phyloP scores from a whole-genome alignment of 35 echinoderm and acorn worm genomes.

The Ptychodera flava region DNA sequence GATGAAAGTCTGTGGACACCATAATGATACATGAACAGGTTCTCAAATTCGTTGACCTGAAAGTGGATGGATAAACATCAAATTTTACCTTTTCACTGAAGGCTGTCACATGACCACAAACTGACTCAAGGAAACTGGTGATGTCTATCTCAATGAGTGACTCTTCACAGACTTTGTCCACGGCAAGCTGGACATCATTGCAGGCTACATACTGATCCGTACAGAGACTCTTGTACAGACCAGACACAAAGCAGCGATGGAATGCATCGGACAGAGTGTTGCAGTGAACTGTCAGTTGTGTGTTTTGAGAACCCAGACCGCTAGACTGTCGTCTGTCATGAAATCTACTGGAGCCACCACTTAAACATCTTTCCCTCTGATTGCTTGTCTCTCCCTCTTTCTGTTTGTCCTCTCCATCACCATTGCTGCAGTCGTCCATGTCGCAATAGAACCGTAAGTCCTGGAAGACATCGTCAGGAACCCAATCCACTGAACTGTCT shows the following conservation, averaged over 20 bases:
- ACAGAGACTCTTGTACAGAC: constrained; percentile 78
- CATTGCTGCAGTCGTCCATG: not conserved
- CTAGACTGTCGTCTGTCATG: not conserved
- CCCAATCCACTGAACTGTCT: not conserved
- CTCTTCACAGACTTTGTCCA: constrained; percentile 79
- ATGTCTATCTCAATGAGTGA: constrained; percentile 86
- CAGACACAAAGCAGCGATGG: constrained; percentile 73
- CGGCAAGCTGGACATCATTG: constrained; percentile 59
- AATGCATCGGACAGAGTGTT: constrained; percentile 16
- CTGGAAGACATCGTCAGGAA: constrained; percentile 40
- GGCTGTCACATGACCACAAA: constrained; percentile 76
- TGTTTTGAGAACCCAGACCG: not conserved
- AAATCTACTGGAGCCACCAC: constrained; percentile 12
- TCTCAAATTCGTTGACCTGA: no score
- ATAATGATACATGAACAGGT: no score
- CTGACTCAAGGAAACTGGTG: constrained; percentile 70
- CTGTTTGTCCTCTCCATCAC: not conserved
- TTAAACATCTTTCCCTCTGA: not conserved
- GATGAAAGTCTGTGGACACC: no score
- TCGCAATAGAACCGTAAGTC: constrained; percentile 57
- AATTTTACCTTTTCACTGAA: constrained; percentile 54
- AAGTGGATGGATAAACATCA: no score
- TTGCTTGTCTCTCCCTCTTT: not conserved
- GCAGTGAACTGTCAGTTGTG: not conserved
- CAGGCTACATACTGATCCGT: constrained; percentile 49